These are phyloP conservation scores for Thyatira batis DNA, from an alignment of 2,888 invertebrate genomes.

Conservation along the genomic window DNA sequence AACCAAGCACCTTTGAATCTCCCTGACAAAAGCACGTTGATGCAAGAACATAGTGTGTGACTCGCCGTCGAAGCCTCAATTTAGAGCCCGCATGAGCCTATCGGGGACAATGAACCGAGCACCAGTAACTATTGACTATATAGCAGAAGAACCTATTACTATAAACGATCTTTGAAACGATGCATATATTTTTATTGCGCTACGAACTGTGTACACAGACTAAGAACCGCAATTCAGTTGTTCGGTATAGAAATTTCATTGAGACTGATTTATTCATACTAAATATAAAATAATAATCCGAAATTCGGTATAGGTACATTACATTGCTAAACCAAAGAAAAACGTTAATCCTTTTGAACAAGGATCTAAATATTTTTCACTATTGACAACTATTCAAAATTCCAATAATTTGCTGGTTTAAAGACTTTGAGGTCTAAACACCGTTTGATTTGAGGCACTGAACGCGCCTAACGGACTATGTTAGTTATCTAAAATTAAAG, in stretches of 20 bases:
- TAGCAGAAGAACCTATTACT: slow-evolving; percentile 41
- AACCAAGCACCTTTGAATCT: slow-evolving; percentile 73
- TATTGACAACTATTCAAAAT: no score
- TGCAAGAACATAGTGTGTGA: slow-evolving; percentile 71
- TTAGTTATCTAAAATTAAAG: slow-evolving; percentile 53
- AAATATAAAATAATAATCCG: no score
- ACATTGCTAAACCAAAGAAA: no score
- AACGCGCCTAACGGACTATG: slow-evolving; percentile 21
- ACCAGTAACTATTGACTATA: slow-evolving; percentile 11
- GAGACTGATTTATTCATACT: no score
- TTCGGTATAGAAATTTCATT: no score
- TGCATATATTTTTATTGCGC: slow-evolving; percentile 49
- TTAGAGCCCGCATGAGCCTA: slow-evolving; percentile 70
- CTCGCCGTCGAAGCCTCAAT: slow-evolving; percentile 62
- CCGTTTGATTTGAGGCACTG: not conserved
- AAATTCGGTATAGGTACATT: no score
- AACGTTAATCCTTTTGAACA: slow-evolving; percentile 11
- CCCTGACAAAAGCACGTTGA: slow-evolving; percentile 73
- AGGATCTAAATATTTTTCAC: no score
- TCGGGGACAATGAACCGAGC: slow-evolving; percentile 43
- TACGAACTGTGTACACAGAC: no score
- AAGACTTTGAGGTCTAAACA: no score
- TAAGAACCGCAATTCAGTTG: no score
- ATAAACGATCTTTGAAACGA: slow-evolving; percentile 42
- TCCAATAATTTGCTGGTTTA: no score